phyloP scores from a whole-genome alignment of 1,140 invertebrate species.

The Myzus persicae region DNA sequence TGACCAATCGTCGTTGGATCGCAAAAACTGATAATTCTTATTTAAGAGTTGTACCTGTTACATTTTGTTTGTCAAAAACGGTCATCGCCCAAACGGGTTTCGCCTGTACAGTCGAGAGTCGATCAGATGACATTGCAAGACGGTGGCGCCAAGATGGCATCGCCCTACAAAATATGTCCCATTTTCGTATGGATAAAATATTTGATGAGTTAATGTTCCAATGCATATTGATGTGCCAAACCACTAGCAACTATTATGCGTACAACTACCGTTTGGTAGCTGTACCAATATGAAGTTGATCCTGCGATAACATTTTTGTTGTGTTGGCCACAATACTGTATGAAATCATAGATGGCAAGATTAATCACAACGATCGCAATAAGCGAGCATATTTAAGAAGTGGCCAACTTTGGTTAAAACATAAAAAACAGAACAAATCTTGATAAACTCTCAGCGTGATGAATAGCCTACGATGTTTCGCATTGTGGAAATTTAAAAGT shows the following conservation, averaged over 20 bases:
- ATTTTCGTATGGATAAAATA: not conserved
- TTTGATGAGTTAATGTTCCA: not conserved
- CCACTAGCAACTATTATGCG: too few species aligned
- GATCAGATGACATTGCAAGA: not conserved
- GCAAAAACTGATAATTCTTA: not conserved
- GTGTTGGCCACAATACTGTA: not conserved
- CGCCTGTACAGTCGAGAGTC: not conserved
- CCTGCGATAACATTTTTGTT: not conserved
- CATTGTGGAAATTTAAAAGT: not conserved
- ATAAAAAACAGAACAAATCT: not conserved
- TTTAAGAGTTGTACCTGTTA: not conserved
- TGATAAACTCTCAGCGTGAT: not conserved
- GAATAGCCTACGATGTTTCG: not conserved
- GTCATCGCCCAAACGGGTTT: not conserved
- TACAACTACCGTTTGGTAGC: not conserved
- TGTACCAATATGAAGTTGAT: not conserved
- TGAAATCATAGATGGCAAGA: too few species aligned
- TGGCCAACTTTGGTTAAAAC: not conserved
- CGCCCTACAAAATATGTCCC: not conserved
- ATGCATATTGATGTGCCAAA: not conserved
- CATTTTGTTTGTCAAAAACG: not conserved
- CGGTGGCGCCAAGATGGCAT: not conserved
- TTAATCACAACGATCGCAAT: not conserved
- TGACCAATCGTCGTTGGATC: not conserved
- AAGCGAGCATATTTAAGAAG: not conserved